A percentile compares a stretch with the other conserved stretches of the same genome.
phyloP scores from a whole-genome alignment of 1,140 invertebrate genomes.

The Aporrectodea caliginosa region DNA sequence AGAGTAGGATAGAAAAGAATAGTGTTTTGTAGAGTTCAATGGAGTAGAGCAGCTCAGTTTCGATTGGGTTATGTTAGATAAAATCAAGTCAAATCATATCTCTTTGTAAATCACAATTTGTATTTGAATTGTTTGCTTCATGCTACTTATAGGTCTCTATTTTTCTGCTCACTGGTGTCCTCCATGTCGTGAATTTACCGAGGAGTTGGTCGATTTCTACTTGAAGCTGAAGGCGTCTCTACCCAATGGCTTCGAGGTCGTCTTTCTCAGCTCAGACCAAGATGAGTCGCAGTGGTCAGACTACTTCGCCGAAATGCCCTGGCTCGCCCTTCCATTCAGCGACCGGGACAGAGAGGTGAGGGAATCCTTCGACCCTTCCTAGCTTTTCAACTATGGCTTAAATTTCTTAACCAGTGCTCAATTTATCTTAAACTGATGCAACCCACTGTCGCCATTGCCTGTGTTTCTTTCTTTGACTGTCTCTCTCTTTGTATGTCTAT shows the following conservation, averaged over 20 bases:
- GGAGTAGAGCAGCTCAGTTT: too few species aligned
- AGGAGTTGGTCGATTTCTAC: conserved; percentile 54
- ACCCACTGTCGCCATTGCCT: too few species aligned
- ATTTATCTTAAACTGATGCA: too few species aligned
- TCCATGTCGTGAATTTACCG: conserved; percentile 59
- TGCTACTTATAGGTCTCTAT: conserved; percentile 48
- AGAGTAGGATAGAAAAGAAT: too few species aligned
- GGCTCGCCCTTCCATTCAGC: conserved; percentile 68
- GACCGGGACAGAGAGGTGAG: conserved; percentile 61
- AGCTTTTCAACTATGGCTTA: not conserved
- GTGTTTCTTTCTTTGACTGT: not conserved
- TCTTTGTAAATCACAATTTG: too few species aligned
- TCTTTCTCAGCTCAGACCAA: conserved; percentile 66
- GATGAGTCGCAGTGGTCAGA: conserved; percentile 64
- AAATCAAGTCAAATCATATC: too few species aligned
- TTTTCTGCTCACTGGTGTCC: conserved; percentile 61
- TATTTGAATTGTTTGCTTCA: too few species aligned
- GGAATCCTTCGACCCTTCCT: not conserved
- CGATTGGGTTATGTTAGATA: too few species aligned
- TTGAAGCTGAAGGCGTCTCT: conserved; percentile 51
- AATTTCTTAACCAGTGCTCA: not conserved
- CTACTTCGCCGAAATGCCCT: conserved; percentile 66
- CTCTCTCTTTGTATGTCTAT: not conserved
- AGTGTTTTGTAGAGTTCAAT: too few species aligned
- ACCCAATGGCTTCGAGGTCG: conserved; percentile 60